Percentiles rank a stretch among this genome's conserved stretches.
phyloP scores from a whole-genome alignment of 2,113 vertebrate species.

The Hyperopisus bebe region DNA sequence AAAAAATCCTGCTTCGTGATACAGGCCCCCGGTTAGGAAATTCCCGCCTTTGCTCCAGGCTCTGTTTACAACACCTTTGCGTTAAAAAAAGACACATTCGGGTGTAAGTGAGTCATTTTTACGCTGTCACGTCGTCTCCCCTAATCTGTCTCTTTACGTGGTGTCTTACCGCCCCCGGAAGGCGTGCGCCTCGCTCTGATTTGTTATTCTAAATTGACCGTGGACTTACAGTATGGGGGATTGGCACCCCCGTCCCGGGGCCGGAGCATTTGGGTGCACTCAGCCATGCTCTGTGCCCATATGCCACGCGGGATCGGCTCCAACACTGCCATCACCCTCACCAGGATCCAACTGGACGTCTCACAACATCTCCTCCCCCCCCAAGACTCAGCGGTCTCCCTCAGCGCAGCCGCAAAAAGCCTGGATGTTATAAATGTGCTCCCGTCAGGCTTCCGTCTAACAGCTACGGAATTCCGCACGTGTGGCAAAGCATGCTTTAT shows the following conservation, averaged over 20 bases:
- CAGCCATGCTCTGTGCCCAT: conserved; percentile 67
- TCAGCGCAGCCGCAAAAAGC: neutral
- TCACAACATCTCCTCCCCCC: neutral
- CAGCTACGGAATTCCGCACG: neutral
- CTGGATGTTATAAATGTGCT: neutral
- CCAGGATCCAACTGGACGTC: conserved; percentile 51
- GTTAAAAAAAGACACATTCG: neutral
- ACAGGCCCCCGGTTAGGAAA: neutral
- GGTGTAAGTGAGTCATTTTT: neutral
- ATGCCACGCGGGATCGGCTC: conserved; percentile 66
- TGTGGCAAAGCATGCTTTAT: neutral
- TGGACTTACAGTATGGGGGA: conserved; percentile 60
- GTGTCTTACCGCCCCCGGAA: conserved; percentile 7
- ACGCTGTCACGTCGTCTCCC: neutral
- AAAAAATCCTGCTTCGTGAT: neutral
- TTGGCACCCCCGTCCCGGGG: conserved; percentile 56
- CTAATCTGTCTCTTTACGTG: neutral
- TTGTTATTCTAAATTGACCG: conserved; percentile 53
- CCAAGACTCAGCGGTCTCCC: neutral
- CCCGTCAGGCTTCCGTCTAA: neutral
- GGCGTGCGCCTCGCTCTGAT: neutral
- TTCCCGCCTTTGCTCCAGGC: neutral
- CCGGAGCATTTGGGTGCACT: conserved; percentile 67
- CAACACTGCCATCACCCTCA: conserved; percentile 65
- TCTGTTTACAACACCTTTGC: neutral